Conservation (phyloP, 1,140 invertebrate species). For the Heterodera schachtii region DNA sequence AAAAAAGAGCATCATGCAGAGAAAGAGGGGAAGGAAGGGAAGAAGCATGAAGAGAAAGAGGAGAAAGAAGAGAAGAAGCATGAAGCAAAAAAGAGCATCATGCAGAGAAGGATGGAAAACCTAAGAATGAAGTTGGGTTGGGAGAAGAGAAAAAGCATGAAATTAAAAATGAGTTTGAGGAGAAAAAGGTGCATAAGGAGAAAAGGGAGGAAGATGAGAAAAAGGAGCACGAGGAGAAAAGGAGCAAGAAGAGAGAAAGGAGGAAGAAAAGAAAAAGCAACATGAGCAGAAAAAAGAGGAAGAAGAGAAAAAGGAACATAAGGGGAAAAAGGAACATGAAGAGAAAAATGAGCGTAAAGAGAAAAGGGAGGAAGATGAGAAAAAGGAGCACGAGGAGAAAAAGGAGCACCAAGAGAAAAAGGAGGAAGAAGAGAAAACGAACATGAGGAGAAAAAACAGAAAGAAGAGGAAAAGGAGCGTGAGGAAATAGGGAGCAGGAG, state of each 20-base stretch:
- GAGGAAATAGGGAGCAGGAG: no score
- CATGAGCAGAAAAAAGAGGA: neutral
- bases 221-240: neutral
- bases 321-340: neutral
- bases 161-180: neutral
- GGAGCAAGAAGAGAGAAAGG: neutral
- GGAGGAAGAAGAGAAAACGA: no score
- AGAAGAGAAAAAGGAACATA: neutral
- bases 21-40: neutral
- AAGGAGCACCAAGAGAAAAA: no score
- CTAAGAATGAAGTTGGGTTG: neutral
- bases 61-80: neutral
- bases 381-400: neutral
- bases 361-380: neutral
- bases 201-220: conserved; percentile 1
- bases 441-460: no score
- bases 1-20: neutral
- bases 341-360: no score
- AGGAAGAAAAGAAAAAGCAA: neutral
- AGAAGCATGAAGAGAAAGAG: neutral
- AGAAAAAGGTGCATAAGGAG: neutral
- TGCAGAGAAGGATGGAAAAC: neutral
- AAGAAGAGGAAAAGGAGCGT: no score
- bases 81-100: neutral
- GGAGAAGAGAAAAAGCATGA: neutral